Conservation (phyloP, 2,888 invertebrate genomes). For the Tinea semifulvella region DNA sequence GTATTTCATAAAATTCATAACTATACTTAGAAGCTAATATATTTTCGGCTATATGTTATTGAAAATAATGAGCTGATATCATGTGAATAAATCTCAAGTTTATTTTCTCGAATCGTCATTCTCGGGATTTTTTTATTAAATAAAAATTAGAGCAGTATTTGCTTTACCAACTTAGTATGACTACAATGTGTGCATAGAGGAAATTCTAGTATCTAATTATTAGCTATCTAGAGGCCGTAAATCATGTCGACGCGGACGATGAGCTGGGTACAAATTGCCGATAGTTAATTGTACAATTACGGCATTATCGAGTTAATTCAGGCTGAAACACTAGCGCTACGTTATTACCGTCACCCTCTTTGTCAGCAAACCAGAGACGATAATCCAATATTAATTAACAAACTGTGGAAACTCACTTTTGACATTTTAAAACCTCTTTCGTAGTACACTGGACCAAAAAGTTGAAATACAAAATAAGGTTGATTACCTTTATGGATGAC, state of each 20-base stretch:
- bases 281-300: slow-evolving; percentile 59
- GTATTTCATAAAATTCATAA: slow-evolving; percentile 63
- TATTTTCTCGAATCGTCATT: neutral
- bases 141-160: neutral
- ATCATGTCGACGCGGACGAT: slow-evolving; percentile 16
- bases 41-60: slow-evolving; percentile 56
- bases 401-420: no score
- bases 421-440: no score
- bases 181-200: neutral
- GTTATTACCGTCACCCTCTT: slow-evolving; percentile 5
- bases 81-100: neutral
- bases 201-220: slow-evolving; percentile 13
- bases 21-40: slow-evolving; percentile 63
- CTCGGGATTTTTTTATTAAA: slow-evolving; percentile 3
- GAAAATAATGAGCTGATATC: slow-evolving; percentile 34
- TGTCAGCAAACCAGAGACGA: neutral
- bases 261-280: slow-evolving; percentile 41
- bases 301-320: slow-evolving; percentile 60
- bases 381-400: neutral
- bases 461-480: no score
- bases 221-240: slow-evolving; percentile 12
- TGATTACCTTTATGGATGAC: no score
- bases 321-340: slow-evolving; percentile 36
- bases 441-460: no score
- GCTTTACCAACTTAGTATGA: slow-evolving; percentile 1